Base-by-base conservation (phyloP, 2,888 invertebrate species). In the Pseudoips prasinana region DNA sequence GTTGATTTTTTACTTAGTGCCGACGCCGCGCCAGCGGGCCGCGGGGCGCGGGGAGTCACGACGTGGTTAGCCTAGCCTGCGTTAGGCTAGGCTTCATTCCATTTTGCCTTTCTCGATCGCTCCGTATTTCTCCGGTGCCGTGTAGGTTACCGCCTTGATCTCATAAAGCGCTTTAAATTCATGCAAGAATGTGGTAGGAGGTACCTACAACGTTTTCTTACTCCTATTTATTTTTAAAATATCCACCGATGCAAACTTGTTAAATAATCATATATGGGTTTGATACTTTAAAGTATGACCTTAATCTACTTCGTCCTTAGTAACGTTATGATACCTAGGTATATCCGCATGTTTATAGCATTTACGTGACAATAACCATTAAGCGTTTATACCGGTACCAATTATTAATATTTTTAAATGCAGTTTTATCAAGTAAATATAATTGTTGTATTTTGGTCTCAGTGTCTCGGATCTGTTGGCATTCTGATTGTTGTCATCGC, bases 1-100 rank as follows among this genome's bases (percentile, higher is more conserved):
- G 14, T 5, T 3, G 14, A 14, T n/a, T n/a, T n/a, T 3, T 14
- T 3, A 14, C 5, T 2, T 39, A 27, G 47, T 42, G 36, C 33
- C 51, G 60, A 56, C 58, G 58, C 51, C 53, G 50, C 31, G 29
- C 32, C 33, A 34, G 18, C 36, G 48, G 34, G 37, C 48, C 41
- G 44, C 39, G 50, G 50, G 52, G 6, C 10, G 48, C 39, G 58
- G 46, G 59, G 70, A 64, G 68, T 80, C 85, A 84, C 85, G 83
- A 84, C 70, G 80, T 74, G 77, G 81, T 80, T 81, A 73, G 76
- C 79, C 85, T 83, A 82, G 82, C 74, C 73, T 81, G 73, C 70
- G 52, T 54, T 44, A 42, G 35, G 64, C 65, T 69, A 71, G 62
- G 60, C 68, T 66, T 58, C 58, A 65, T 59, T 65, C 64, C 58